Percentiles rank a stretch among this genome's conserved stretches.
phyloP scores from a whole-genome alignment of 1,140 invertebrate species.

The Drosophila ambigua region DNA sequence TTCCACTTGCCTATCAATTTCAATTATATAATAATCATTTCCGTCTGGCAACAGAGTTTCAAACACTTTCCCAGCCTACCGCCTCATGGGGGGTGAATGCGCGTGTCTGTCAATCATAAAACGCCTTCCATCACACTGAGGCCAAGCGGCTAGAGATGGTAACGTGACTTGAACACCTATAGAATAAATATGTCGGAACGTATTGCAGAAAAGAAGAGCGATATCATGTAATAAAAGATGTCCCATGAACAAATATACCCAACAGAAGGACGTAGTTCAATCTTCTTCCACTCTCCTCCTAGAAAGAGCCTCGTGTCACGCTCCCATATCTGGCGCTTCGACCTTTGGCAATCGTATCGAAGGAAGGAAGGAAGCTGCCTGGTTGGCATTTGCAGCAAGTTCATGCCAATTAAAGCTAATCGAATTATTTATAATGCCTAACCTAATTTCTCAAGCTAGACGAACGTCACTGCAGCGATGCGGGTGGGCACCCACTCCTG shows the following conservation, averaged over 20 bases:
- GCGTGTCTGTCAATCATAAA: conserved; percentile 69
- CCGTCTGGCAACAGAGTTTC: conserved; percentile 55
- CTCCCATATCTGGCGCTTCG: conserved; percentile 1
- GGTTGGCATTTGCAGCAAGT: conserved; percentile 57
- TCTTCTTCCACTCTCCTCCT: too few species aligned
- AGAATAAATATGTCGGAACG: background rate
- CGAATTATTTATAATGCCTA: conserved; percentile 82
- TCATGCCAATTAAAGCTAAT: conserved; percentile 79
- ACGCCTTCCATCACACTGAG: conserved; percentile 25
- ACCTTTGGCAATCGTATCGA: conserved; percentile 20
- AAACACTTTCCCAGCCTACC: conserved; percentile 14
- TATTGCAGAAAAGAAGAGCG: background rate
- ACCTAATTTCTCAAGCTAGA: conserved; percentile 73
- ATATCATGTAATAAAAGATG: too few species aligned
- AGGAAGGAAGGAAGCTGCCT: conserved; percentile 7
- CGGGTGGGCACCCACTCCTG: background rate
- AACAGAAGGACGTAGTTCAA: too few species aligned
- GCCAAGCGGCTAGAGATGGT: conserved; percentile 10
- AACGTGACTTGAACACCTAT: conserved; percentile 2
- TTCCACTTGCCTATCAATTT: conserved; percentile 68
- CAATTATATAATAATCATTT: conserved; percentile 81
- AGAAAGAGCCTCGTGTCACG: background rate
- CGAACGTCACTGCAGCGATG: conserved; percentile 38
- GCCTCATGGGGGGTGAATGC: background rate
- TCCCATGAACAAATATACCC: too few species aligned